phyloP scores from a whole-genome alignment of 2,888 invertebrate species.

The Adelphocoris suturalis region DNA sequence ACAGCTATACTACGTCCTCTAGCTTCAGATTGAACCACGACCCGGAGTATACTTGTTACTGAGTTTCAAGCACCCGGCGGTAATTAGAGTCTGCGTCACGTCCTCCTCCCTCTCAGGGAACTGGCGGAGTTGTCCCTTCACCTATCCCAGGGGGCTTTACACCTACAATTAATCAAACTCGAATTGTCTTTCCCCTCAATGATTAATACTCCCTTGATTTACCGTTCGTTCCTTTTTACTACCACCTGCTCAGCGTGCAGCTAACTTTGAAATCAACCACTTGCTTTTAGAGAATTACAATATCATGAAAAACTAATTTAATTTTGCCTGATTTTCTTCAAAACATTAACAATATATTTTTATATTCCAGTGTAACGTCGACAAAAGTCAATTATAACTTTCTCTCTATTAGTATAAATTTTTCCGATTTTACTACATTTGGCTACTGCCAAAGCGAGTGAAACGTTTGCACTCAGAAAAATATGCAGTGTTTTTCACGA shows the following conservation, averaged over 20 bases:
- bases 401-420: too few species aligned
- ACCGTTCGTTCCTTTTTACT: conserved; percentile 43
- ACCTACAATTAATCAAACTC: conserved; percentile 66
- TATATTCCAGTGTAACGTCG: too few species aligned
- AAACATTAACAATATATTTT: too few species aligned
- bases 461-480: too few species aligned
- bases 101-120: background rate
- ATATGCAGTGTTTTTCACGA: too few species aligned
- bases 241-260: conserved; percentile 20
- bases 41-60: conserved; percentile 7
- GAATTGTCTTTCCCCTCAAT: conserved; percentile 41
- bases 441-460: too few species aligned
- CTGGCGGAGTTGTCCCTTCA: conserved; percentile 32
- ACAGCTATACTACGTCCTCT: background rate
- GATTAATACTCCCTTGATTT: conserved; percentile 60
- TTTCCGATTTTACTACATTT: too few species aligned
- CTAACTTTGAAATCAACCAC: background rate
- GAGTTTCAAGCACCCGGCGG: conserved; percentile 33
- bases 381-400: too few species aligned
- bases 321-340: too few species aligned
- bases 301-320: too few species aligned
- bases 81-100: conserved; percentile 15
- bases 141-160: conserved; percentile 35
- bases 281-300: background rate
- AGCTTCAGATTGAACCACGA: background rate